These are phyloP conservation scores for Phylloscopus trochiloides DNA, from an alignment of 2,113 vertebrate genomes.

Conservation along the genomic window DNA sequence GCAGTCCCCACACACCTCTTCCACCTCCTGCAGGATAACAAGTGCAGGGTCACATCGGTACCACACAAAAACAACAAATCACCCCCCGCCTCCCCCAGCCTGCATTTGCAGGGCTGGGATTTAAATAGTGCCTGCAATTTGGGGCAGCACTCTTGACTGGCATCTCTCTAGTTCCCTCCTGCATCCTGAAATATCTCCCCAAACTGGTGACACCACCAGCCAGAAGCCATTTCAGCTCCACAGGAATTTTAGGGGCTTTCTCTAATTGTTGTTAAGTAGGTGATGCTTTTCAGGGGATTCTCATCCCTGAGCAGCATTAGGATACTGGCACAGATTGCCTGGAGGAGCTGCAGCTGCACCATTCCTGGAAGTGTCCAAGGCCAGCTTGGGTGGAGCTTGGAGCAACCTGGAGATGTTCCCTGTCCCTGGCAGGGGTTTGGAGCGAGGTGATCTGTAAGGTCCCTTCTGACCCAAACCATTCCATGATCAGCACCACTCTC, in stretches of 20 bases:
- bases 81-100: rapidly evolving
- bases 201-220: rapidly evolving
- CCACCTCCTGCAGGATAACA: not conserved
- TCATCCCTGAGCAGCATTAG: not conserved
- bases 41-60: rapidly evolving
- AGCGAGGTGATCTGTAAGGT: not conserved
- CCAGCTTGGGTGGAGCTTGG: not conserved
- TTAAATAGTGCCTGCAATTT: not conserved
- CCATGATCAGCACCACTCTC: not conserved
- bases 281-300: not conserved
- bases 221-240: not conserved
- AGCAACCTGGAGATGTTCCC: not conserved
- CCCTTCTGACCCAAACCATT: rapidly evolving
- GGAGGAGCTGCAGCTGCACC: not conserved
- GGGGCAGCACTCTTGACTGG: not conserved
- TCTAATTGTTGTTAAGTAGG: not conserved
- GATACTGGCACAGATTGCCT: not conserved
- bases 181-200: not conserved
- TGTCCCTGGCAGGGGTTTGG: not conserved
- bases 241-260: not conserved
- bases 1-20: constrained; percentile 75
- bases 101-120: not conserved
- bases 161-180: not conserved
- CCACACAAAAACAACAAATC: not conserved
- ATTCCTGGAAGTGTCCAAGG: not conserved